Percentiles rank a stretch among this genome's conserved stretches.
These are phyloP conservation scores for Miniopterus natalensis DNA, from an alignment of 2,113 vertebrate species.

Conservation along the genomic window DNA sequence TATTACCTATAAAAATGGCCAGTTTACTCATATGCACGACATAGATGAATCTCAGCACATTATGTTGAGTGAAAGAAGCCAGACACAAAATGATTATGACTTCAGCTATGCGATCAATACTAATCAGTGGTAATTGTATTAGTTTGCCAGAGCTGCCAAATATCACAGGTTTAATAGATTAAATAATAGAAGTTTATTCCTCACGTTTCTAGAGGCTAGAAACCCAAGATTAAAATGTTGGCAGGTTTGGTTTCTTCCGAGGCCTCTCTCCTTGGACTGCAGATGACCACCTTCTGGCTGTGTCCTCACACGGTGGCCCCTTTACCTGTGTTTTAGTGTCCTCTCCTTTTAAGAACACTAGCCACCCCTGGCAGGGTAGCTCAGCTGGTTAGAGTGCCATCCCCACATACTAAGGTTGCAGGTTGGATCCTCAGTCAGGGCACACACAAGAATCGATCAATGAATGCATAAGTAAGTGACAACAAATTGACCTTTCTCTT, in stretches of 20 bases:
- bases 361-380: background rate
- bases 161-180: background rate
- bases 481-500: too few species aligned
- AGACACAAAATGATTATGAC: background rate
- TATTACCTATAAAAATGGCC: background rate
- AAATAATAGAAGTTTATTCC: background rate
- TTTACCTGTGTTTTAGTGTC: background rate
- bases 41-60: background rate
- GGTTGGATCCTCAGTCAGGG: too few species aligned
- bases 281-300: background rate
- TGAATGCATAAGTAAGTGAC: too few species aligned
- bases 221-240: background rate
- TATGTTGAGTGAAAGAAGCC: background rate
- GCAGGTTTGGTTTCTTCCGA: background rate
- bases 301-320: fast-evolving
- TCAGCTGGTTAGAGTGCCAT: too few species aligned
- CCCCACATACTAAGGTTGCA: too few species aligned
- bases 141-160: background rate
- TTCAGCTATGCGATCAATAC: background rate
- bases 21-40: background rate
- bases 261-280: background rate
- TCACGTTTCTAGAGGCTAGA: background rate
- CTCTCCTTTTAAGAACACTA: background rate
- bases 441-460: too few species aligned
- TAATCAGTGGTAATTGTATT: background rate